These are phyloP conservation scores for Cochlearius cochlearius DNA, from an alignment of 2,113 vertebrate species.

Conservation along the genomic window DNA sequence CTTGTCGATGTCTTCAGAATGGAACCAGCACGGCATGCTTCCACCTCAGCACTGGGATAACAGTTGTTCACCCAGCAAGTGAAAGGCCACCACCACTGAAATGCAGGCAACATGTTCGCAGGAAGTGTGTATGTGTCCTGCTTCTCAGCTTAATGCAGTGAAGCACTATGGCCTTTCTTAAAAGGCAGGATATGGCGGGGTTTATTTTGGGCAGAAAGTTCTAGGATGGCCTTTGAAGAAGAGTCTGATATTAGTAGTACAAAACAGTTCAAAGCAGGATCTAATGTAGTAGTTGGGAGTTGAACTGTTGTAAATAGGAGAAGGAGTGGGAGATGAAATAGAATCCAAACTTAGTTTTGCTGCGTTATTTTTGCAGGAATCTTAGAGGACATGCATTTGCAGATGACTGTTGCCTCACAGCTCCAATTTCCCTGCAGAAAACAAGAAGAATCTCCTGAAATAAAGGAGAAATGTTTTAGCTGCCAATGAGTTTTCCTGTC, in stretches of 20 bases:
- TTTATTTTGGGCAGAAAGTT: neutral
- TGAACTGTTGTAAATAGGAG: neutral
- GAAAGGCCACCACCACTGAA: conserved; percentile 36
- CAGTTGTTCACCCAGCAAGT: neutral
- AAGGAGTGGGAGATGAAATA: neutral
- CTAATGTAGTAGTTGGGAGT: neutral
- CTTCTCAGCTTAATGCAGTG: neutral
- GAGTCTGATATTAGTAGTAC: neutral
- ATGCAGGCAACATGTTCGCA: conserved; percentile 75
- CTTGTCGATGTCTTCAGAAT: conserved; percentile 75
- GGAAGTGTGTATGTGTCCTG: conserved; percentile 74
- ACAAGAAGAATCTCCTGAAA: conserved; percentile 61
- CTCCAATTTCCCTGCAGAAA: conserved; percentile 81
- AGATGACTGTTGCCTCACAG: conserved; percentile 81
- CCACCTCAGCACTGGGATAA: neutral
- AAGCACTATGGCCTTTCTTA: neutral
- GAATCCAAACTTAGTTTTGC: neutral
- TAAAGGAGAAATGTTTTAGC: conserved; percentile 78
- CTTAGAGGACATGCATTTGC: conserved; percentile 86
- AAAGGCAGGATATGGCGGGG: neutral
- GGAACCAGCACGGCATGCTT: conserved; percentile 77
- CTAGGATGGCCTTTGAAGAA: neutral
- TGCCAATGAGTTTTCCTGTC: conserved; percentile 34
- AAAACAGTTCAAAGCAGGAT: neutral
- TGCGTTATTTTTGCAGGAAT: conserved; percentile 72